These are phyloP conservation scores for Noctuana brunneofusca DNA, from an alignment of 2,888 invertebrate genomes.

Conservation along the genomic window DNA sequence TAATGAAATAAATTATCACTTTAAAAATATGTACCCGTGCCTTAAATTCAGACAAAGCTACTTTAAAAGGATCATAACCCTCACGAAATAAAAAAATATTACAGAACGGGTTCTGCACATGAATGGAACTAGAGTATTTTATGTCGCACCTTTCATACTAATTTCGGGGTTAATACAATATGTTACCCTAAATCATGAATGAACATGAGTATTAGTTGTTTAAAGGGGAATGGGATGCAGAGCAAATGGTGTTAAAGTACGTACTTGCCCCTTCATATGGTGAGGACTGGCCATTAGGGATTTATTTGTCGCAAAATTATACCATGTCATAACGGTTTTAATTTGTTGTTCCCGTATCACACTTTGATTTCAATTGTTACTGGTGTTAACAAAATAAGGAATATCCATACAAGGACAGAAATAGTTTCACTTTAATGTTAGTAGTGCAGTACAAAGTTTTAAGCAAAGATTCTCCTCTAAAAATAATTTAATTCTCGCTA, in stretches of 20 bases:
- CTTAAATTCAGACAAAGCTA: constrained; percentile 48
- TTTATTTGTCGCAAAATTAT: constrained; percentile 10
- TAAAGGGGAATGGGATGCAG: constrained; percentile 58
- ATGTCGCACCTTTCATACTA: constrained; percentile 77
- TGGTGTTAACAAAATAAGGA: no score
- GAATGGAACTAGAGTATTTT: constrained; percentile 67
- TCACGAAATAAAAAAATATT: constrained; percentile 50
- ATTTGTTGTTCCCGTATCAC: constrained; percentile 3
- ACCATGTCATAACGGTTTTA: constrained; percentile 7
- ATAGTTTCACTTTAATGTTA: no score
- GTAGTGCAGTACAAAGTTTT: no score
- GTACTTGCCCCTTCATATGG: constrained; percentile 39
- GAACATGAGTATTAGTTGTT: constrained; percentile 61
- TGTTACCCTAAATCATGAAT: constrained; percentile 70
- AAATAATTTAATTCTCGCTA: no score
- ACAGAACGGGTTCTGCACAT: constrained; percentile 63
- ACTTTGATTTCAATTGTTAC: not conserved
- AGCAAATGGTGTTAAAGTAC: constrained; percentile 59
- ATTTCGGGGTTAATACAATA: constrained; percentile 74
- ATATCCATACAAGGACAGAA: no score
- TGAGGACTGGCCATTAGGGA: constrained; percentile 19
- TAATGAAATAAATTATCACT: constrained; percentile 23
- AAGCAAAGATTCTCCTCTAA: no score
- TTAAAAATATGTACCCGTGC: constrained; percentile 47
- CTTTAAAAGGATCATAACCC: constrained; percentile 57